Evolutionary conservation across 2,888 invertebrate genomes (phyloP), one percentile per base, ranked within the genome.

Genomic region (Icerya purchasi): DNA sequence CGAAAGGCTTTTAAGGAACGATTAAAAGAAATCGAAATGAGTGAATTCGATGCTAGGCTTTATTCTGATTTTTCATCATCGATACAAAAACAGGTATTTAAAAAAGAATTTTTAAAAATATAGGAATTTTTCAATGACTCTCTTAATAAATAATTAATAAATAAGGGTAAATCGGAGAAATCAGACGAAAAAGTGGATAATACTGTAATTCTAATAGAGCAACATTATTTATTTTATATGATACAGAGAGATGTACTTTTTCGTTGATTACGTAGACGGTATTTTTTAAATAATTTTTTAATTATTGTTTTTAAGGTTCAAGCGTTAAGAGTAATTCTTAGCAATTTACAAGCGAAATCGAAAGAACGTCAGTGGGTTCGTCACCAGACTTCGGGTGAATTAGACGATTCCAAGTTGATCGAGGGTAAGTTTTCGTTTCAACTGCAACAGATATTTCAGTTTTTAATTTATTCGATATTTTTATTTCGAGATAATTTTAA

Each of bases 381-480:
- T 59, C 90, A 96, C 70, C 94, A 96, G 73, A 91, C 93, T 0
- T 83, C 86, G 58, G 96, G 97, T 0, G 97, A 97, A 70, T 73
- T 97, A 25, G 97, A 97, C 68, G 96, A 96, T 66, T 82, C 84
- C 0, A 93, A 94, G 71, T 78, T 97, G 61, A 90, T 97, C 66
- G 97, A 97, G 76, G 91, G 89, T 76, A 70, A 64, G 50, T 18
- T 52, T 22, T 18, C 3, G 19, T 23, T n/a, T n/a, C n/a, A n/a
- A n/a, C n/a, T n/a, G n/a, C n/a, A n/a, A n/a, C n/a, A n/a, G n/a
- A n/a, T n/a, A n/a, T n/a, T n/a, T n/a, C n/a, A n/a, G n/a, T n/a
- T n/a, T n/a, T n/a, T n/a, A n/a, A n/a, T n/a, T n/a, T n/a, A n/a
- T n/a, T n/a, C n/a, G n/a, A n/a, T n/a, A n/a, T n/a, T n/a, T n/a